Conservation (phyloP, 1,140 invertebrate species). For the Chironomus tepperi region DNA sequence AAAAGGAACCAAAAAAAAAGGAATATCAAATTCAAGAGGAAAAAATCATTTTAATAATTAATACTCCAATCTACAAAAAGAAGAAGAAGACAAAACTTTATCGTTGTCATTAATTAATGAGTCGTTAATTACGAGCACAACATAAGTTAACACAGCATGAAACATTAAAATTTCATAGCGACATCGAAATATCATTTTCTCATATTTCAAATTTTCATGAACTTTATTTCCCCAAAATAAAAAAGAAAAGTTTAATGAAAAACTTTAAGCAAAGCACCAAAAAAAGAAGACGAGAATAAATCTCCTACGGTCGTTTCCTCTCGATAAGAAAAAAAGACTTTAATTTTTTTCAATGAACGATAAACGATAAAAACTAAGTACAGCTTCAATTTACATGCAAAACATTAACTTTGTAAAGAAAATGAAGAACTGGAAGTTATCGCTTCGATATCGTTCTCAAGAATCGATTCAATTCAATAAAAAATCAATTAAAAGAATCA, state of each 20-base stretch:
- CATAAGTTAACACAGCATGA: no score
- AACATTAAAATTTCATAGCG: no score
- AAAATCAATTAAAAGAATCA: conserved; percentile 2
- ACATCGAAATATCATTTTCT: not conserved
- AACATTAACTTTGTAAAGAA: not conserved
- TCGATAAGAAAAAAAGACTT: not conserved
- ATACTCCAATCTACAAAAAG: not conserved
- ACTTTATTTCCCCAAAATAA: not conserved
- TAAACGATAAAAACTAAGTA: no score
- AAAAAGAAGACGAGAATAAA: no score
- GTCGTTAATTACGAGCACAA: not conserved
- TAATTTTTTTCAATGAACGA: not conserved
- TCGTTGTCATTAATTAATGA: not conserved
- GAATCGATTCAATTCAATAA: not conserved
- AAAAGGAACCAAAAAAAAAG: not conserved
- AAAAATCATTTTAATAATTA: no score
- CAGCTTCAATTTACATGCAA: not conserved
- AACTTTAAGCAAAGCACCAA: no score
- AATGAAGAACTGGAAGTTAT: not conserved
- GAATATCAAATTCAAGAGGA: no score
- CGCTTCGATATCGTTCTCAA: not conserved
- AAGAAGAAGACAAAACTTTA: not conserved
- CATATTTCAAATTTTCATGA: not conserved
- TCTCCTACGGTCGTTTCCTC: not conserved
- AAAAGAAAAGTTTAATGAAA: not conserved